Base-by-base conservation (phyloP, 2,113 vertebrate species). In the Campylomormyrus tamandua region DNA sequence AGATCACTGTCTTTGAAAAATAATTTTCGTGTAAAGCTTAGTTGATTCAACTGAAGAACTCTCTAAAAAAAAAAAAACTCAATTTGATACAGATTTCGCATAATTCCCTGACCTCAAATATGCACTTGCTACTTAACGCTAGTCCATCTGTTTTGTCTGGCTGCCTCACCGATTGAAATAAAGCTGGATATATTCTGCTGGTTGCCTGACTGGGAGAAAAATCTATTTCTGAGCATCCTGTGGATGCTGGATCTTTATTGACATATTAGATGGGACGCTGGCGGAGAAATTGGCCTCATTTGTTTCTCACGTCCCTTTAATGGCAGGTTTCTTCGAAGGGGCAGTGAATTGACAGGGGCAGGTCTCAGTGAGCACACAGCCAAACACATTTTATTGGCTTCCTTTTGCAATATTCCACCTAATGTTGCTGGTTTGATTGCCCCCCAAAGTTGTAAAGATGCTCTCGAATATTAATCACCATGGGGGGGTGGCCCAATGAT, bases 281-380 rank as follows among this genome's bases (percentile, higher is more conserved):
- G 94, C 92, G 94, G 94, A 94, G 94, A 96, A 96, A 97, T 95
- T 95, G 96, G 94, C 94, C 95, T 96, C 95, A 93, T 96, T 97
- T 95, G 95, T 97, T 96, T 96, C 94, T 95, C 94, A 90, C 93
- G 94, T 94, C 94, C 93, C 95, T 93, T 93, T 96, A 95, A 96
- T 95, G 95, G 94, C 95, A 96, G 94, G 93, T 92, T 90, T 91
- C 88, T 88, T 96, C 94, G 95, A 93, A 93, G 94, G 93, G 95
- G 94, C 95, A 92, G 92, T 92, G 93, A 95, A 96, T 95, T 94
- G 95, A 95, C 95, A 94, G 90, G 91, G 91, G 90, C 87, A 83
- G 89, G 94, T 93, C 93, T 93, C 93, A 91, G 94, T 94, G 94
- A 96, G 92, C 93, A 94, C 94, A 93, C 91, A 92, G 93, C 93